phyloP scores from a whole-genome alignment of 2,888 invertebrate genomes.

The Chironomus riparius region DNA sequence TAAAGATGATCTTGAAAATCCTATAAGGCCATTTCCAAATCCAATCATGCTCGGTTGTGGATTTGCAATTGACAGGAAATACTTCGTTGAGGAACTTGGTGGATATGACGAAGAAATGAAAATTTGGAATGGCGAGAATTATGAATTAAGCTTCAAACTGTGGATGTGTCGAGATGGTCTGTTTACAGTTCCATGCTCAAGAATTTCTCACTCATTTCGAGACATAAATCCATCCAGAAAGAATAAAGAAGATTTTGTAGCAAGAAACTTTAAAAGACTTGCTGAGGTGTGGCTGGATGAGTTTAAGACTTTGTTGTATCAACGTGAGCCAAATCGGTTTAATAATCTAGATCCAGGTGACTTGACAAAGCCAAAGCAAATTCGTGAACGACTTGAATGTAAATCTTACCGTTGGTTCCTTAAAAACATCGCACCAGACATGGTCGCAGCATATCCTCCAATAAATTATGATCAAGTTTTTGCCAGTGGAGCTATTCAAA shows the following conservation, averaged over 20 bases:
- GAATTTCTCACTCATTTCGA: constrained; percentile 10
- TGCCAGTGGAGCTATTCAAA: constrained; percentile 9
- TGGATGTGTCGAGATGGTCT: constrained; percentile 20
- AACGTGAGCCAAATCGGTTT: constrained; percentile 1
- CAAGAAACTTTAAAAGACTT: constrained; percentile 7
- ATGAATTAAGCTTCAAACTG: constrained; percentile 19
- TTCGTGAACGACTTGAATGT: not conserved
- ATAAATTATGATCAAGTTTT: not conserved
- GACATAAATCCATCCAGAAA: constrained; percentile 9
- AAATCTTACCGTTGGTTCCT: constrained; percentile 5
- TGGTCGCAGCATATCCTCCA: constrained; percentile 3
- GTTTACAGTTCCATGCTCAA: constrained; percentile 16
- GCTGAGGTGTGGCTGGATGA: constrained; percentile 15
- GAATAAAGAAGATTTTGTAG: not conserved
- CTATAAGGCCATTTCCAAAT: constrained; percentile 3
- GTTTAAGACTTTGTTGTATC: not conserved
- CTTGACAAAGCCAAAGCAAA: not conserved
- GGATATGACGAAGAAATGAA: constrained; percentile 21
- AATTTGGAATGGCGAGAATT: constrained; percentile 26
- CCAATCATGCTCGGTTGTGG: constrained; percentile 16
- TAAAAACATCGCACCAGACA: not conserved
- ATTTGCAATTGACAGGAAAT: constrained; percentile 13
- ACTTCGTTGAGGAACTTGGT: constrained; percentile 5
- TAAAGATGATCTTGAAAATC: not conserved
- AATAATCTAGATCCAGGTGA: not conserved